Conservation (phyloP, 1,140 invertebrate species). For the Araneus ventricosus region DNA sequence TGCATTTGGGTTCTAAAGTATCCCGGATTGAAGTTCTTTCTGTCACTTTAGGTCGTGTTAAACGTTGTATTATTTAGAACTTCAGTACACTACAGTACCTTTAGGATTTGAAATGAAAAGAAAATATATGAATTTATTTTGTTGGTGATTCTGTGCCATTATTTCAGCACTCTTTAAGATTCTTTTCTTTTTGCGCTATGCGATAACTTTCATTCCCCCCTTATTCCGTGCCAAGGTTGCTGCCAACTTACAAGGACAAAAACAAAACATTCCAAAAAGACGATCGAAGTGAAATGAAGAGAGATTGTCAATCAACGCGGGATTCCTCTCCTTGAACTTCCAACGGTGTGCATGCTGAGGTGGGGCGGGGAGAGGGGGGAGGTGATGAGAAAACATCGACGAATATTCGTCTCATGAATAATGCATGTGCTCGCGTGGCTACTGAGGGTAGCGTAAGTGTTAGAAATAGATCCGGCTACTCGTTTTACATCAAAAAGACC, state of each 20-base stretch:
- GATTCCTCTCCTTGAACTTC: conserved; percentile 19
- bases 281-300: background rate
- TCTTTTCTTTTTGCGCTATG: too few species aligned
- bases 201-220: too few species aligned
- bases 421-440: background rate
- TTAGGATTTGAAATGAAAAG: too few species aligned
- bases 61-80: too few species aligned
- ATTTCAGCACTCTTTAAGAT: background rate
- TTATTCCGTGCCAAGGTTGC: background rate
- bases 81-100: too few species aligned
- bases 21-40: too few species aligned
- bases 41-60: too few species aligned
- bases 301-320: background rate
- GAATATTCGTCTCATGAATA: background rate
- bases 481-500: background rate
- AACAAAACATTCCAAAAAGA: background rate
- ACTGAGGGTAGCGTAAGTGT: background rate
- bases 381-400: background rate
- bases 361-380: background rate
- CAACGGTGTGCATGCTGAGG: too few species aligned
- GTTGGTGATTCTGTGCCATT: background rate
- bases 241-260: background rate
- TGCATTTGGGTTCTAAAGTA: too few species aligned
- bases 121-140: too few species aligned
- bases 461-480: background rate